These are phyloP conservation scores for Prinia subflava DNA, from an alignment of 2,113 vertebrate genomes.

Conservation along the genomic window DNA sequence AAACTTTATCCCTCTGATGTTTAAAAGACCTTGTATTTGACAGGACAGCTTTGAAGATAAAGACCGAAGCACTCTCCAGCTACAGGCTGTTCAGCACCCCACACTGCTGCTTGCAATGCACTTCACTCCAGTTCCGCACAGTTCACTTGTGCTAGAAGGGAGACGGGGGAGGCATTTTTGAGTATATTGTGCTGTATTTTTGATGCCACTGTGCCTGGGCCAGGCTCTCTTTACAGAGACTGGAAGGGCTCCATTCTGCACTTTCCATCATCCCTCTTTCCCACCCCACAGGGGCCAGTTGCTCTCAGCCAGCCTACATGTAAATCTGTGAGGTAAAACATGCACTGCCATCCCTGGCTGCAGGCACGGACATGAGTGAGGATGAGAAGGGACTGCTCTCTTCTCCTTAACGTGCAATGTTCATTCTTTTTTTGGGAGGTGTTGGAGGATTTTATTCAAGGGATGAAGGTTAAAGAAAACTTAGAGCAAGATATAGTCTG, in stretches of 20 bases:
- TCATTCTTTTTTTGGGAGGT: not conserved
- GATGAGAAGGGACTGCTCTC: not conserved
- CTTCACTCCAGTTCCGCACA: conserved; percentile 44
- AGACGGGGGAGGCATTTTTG: conserved; percentile 27
- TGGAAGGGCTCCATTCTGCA: accelerated
- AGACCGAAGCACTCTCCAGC: conserved; percentile 63
- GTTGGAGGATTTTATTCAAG: not conserved
- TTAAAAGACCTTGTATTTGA: conserved; percentile 73
- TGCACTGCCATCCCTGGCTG: not conserved
- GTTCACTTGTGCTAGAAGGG: not conserved
- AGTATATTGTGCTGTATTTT: conserved; percentile 39
- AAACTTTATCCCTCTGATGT: conserved; percentile 79
- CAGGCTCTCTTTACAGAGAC: not conserved
- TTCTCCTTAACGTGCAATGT: not conserved
- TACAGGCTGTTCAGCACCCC: conserved; percentile 72
- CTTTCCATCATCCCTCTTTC: not conserved
- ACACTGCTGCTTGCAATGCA: conserved; percentile 37
- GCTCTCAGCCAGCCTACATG: not conserved
- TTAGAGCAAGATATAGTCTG: not conserved
- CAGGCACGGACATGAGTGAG: not conserved
- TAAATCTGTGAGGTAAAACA: not conserved
- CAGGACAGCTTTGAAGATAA: conserved; percentile 78
- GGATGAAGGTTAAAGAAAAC: not conserved
- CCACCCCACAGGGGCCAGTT: not conserved
- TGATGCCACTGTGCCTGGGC: not conserved